Percentiles rank a stretch among this genome's conserved stretches.
These are phyloP conservation scores for Typhlomys cinereus DNA, from an alignment of 2,113 vertebrate species.

Conservation along the genomic window DNA sequence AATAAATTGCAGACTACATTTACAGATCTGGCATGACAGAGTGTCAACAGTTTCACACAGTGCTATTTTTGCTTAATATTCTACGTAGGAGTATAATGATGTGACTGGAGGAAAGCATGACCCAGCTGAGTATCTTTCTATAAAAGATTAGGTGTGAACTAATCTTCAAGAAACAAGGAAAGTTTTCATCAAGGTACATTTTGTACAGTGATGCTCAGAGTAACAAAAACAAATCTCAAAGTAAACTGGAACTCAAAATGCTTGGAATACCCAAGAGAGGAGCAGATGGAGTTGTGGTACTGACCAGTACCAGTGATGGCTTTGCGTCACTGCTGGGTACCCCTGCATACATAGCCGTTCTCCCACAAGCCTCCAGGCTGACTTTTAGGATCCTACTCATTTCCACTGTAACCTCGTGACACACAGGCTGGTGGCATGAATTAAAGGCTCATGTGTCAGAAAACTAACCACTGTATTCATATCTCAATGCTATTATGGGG, in stretches of 20 bases:
- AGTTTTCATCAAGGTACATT: too few relatives aligned
- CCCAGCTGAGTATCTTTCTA: too few relatives aligned
- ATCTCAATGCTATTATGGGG: neutral
- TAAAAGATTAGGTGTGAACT: too few relatives aligned
- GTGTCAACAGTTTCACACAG: neutral
- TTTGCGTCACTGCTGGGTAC: neutral
- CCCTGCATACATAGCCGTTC: fast-evolving
- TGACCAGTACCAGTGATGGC: fast-evolving
- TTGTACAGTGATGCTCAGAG: too few relatives aligned
- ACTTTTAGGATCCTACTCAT: neutral
- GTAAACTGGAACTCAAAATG: too few relatives aligned
- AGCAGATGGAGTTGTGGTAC: too few relatives aligned
- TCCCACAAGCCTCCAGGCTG: neutral
- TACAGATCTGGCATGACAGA: neutral
- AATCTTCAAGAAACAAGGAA: too few relatives aligned
- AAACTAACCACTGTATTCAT: too few relatives aligned
- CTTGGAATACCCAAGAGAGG: too few relatives aligned
- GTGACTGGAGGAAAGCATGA: too few relatives aligned
- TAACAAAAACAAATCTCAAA: too few relatives aligned
- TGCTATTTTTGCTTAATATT: neutral
- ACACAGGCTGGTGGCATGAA: neutral
- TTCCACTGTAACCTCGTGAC: neutral
- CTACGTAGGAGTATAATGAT: neutral
- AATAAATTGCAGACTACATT: neutral
- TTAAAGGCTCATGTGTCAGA: neutral